A percentile compares a stretch with the other conserved stretches of the same genome.
These are phyloP conservation scores for Fragum sueziense DNA, from an alignment of 2,888 invertebrate species.

Conservation along the genomic window DNA sequence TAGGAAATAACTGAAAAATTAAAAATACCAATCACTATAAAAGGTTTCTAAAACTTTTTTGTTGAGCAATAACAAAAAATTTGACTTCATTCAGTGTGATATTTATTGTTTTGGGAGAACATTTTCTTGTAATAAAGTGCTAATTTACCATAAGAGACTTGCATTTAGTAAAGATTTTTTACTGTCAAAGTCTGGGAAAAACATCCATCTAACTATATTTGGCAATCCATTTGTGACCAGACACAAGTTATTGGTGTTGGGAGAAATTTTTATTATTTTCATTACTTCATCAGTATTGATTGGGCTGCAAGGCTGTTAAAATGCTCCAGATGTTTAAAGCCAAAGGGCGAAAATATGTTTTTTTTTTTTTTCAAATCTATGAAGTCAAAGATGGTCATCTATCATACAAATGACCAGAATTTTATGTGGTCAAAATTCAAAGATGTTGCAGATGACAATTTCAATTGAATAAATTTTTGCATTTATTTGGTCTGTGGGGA, in stretches of 20 bases:
- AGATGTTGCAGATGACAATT: neutral
- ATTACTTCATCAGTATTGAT: conserved; percentile 13
- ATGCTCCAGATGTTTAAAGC: too few species aligned
- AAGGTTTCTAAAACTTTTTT: neutral
- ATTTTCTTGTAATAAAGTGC: neutral
- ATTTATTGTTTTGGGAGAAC: neutral
- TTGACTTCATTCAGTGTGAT: too few species aligned
- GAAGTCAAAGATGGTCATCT: neutral
- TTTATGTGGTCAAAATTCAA: neutral
- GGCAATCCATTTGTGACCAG: conserved; percentile 18
- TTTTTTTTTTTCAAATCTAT: too few species aligned
- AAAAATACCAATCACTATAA: too few species aligned
- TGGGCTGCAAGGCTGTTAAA: neutral
- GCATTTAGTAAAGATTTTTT: neutral
- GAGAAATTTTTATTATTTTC: conserved; percentile 17
- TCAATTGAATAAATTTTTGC: too few species aligned
- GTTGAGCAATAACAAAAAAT: neutral
- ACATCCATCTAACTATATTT: neutral
- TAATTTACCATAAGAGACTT: neutral
- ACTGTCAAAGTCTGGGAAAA: neutral
- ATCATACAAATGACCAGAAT: too few species aligned
- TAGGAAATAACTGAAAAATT: neutral
- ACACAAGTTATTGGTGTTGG: conserved; percentile 1
- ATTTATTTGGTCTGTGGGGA: too few species aligned
- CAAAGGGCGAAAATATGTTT: too few species aligned